These are phyloP conservation scores for Accipiter cooperii DNA, from an alignment of 2,113 vertebrate genomes.

Conservation along the genomic window DNA sequence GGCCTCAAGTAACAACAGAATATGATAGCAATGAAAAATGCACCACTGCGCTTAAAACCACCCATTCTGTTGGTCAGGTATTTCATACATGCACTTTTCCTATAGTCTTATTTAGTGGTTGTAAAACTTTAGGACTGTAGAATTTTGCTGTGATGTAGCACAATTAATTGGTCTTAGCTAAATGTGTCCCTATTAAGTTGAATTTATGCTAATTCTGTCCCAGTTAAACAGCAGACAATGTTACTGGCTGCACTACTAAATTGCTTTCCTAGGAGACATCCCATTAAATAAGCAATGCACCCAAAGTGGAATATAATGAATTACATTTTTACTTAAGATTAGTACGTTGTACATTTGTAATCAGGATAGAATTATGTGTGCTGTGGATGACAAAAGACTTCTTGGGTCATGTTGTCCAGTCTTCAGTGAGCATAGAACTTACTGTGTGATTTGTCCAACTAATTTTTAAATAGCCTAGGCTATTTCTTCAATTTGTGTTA, in stretches of 20 bases:
- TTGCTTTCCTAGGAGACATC: conserved; percentile 45
- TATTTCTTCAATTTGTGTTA: neutral
- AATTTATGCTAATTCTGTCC: conserved; percentile 61
- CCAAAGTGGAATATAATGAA: conserved; percentile 6
- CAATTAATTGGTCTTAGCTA: conserved; percentile 5
- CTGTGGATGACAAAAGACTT: neutral
- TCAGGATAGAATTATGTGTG: neutral
- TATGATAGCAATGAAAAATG: neutral
- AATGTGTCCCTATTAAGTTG: conserved; percentile 18
- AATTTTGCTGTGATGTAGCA: conserved; percentile 1
- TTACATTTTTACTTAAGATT: conserved; percentile 27
- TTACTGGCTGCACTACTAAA: conserved; percentile 33
- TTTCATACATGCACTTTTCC: neutral
- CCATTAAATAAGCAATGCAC: conserved; percentile 25
- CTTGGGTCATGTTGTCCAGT: neutral
- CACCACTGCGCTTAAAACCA: neutral
- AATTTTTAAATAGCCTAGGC: neutral
- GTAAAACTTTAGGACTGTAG: neutral
- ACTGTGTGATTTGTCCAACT: neutral
- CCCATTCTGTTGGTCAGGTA: neutral
- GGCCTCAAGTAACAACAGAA: neutral
- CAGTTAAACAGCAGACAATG: conserved; percentile 20
- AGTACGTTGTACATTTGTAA: conserved; percentile 13
- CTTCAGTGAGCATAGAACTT: neutral
- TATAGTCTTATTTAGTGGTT: neutral